Conservation (phyloP, 1,140 invertebrate genomes). For the Maniola jurtina region DNA sequence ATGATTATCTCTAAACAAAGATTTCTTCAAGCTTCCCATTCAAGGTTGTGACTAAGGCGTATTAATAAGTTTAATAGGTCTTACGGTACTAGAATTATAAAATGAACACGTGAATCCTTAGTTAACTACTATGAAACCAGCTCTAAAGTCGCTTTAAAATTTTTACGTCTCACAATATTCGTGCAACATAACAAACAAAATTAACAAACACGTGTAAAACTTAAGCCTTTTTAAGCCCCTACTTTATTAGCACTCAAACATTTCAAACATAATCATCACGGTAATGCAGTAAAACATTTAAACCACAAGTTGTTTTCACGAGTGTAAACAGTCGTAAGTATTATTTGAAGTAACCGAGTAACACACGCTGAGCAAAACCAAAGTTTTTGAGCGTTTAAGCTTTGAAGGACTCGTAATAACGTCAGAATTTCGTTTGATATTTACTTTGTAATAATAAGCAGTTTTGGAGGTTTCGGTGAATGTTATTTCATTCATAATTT, state of each 20-base stretch:
- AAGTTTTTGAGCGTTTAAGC: conserved; percentile 14
- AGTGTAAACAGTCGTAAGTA: conserved; percentile 5
- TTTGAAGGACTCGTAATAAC: conserved; percentile 11
- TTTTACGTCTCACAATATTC: not conserved
- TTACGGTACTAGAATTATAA: no score
- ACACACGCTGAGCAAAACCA: not conserved
- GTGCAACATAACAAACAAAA: not conserved
- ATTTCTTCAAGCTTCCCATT: no score
- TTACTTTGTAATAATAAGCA: not conserved
- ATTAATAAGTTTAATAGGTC: no score
- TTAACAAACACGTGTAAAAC: not conserved
- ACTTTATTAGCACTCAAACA: conserved; percentile 3
- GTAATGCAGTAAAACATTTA: conserved; percentile 8
- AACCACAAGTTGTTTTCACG: conserved; percentile 9
- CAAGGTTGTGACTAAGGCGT: no score
- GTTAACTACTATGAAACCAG: no score
- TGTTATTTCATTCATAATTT: not conserved
- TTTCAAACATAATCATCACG: not conserved
- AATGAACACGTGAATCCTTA: no score
- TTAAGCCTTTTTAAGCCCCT: conserved; percentile 1
- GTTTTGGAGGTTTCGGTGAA: not conserved
- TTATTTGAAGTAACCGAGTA: conserved; percentile 11
- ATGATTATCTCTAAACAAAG: no score
- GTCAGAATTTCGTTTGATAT: not conserved
- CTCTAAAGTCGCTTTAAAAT: not conserved